A percentile compares a stretch with the other conserved stretches of the same genome.
Conservation (phyloP, 2,888 invertebrate species). For the Cepaea hortensis region DNA sequence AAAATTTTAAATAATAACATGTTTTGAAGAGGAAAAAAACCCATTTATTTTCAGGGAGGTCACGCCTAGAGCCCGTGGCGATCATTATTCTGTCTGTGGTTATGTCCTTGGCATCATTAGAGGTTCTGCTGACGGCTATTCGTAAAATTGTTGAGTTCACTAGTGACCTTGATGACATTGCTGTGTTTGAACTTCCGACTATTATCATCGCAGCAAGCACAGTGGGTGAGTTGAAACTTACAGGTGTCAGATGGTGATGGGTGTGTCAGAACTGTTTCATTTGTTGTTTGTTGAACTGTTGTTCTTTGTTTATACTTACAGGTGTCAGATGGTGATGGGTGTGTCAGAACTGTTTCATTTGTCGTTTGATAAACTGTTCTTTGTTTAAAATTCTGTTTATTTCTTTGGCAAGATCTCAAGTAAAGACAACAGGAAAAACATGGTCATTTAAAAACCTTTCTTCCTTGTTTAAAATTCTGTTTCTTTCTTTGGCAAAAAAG, state of each 20-base stretch:
- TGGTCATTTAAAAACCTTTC: no score
- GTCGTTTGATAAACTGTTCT: background rate
- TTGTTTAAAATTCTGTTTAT: background rate
- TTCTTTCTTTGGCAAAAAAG: no score
- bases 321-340: background rate
- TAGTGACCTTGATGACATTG: constrained; percentile 54
- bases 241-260: background rate
- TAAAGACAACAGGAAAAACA: no score
- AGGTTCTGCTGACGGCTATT: constrained; percentile 75
- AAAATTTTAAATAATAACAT: no score
- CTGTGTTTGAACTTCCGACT: constrained; percentile 65
- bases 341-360: background rate
- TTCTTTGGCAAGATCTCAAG: background rate
- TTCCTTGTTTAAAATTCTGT: no score
- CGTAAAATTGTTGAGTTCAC: constrained; percentile 71
- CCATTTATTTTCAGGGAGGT: constrained; percentile 66
- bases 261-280: background rate
- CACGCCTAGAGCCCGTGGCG: constrained; percentile 77
- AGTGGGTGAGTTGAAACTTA: background rate
- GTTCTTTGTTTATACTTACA: background rate
- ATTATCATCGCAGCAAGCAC: constrained; percentile 65
- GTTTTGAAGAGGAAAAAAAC: no score
- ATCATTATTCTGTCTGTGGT: constrained; percentile 77
- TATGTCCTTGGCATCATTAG: constrained; percentile 77
- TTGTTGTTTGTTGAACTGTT: background rate